phyloP scores from a whole-genome alignment of 1,140 invertebrate species.

The Lasioglossum baleicum region DNA sequence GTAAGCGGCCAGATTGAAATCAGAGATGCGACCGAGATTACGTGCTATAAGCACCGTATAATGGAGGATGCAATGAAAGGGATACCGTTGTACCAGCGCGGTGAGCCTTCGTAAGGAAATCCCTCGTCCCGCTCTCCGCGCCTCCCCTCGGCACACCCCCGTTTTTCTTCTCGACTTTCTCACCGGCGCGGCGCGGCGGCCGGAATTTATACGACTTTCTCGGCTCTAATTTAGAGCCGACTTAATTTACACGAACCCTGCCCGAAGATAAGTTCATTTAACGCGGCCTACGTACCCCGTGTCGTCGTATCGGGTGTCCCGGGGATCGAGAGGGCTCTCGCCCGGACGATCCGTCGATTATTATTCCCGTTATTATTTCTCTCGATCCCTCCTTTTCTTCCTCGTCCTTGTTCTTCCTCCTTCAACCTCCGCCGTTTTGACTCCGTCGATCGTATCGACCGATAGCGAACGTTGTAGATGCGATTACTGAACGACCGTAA shows the following conservation, averaged over 20 bases:
- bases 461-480: conserved; percentile 10
- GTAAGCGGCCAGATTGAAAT: conserved; percentile 63
- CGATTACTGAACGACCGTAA: conserved; percentile 19
- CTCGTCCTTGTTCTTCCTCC: neutral
- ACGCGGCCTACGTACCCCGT: neutral
- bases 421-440: too few species aligned
- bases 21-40: conserved; percentile 66
- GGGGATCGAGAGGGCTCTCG: neutral
- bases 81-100: conserved; percentile 53
- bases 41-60: conserved; percentile 55
- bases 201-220: conserved; percentile 37
- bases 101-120: conserved; percentile 47
- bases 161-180: conserved; percentile 12
- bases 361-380: conserved; percentile 12
- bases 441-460: neutral
- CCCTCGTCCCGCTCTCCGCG: neutral
- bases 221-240: conserved; percentile 41
- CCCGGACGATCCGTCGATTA: neutral
- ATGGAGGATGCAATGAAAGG: conserved; percentile 63
- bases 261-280: conserved; percentile 53
- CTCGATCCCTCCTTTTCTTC: too few species aligned
- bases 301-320: conserved; percentile 4
- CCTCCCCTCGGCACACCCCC: neutral
- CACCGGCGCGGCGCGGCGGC: neutral
- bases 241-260: conserved; percentile 28